Conservation (phyloP, 1,140 invertebrate genomes). For the Sitobion miscanthi region DNA sequence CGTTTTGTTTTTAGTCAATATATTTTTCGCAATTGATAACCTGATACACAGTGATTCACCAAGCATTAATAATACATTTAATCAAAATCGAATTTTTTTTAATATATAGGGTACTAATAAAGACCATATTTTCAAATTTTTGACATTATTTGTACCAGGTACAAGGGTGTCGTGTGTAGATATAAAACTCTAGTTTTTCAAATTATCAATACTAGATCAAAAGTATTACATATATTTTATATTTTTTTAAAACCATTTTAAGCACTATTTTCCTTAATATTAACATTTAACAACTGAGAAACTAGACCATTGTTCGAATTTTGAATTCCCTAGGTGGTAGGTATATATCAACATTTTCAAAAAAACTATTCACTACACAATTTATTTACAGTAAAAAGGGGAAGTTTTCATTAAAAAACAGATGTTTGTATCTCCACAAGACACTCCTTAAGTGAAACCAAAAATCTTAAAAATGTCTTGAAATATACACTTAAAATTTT, state of each 20-base stretch:
- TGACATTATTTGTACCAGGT: no score
- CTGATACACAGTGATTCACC: not conserved
- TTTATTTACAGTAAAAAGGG: not conserved
- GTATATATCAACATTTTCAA: not conserved
- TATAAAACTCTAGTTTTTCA: no score
- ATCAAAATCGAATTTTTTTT: not conserved
- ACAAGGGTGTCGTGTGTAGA: no score
- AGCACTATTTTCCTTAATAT: not conserved
- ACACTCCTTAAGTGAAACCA: not conserved
- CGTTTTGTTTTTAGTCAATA: not conserved
- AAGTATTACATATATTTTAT: not conserved
- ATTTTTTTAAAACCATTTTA: no score
- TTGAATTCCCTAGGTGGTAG: no score
- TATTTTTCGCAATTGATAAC: not conserved
- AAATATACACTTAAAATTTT: no score
- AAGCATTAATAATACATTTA: not conserved
- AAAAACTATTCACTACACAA: not conserved
- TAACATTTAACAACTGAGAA: not conserved
- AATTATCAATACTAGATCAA: not conserved
- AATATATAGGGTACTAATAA: no score
- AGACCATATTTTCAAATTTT: no score
- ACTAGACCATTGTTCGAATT: not conserved
- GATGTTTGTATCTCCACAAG: not conserved
- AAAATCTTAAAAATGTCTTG: no score
- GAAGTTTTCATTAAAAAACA: not conserved